phyloP scores from a whole-genome alignment of 2,797 vertebrate genomes.

The Carduelis carduelis region DNA sequence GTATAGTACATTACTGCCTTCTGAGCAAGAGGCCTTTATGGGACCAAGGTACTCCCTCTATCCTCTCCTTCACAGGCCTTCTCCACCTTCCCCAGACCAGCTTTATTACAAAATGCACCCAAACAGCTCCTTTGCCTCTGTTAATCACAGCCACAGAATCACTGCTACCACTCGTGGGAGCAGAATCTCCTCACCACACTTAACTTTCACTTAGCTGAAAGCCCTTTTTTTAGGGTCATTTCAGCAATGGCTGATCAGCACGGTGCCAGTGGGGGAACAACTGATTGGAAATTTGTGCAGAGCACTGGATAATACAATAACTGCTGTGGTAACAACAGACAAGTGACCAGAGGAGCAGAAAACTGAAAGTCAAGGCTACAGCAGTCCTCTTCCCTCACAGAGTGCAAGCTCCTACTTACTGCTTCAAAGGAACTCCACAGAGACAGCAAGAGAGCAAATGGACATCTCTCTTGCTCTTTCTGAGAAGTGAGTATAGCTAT shows the following conservation, averaged over 20 bases:
- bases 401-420: neutral
- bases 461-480: neutral
- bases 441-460: neutral
- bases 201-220: neutral
- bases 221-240: neutral
- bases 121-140: neutral
- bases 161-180: neutral
- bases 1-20: neutral
- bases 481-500: neutral
- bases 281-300: neutral
- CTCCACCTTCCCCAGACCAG: neutral
- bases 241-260: neutral
- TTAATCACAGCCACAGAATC: neutral
- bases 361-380: neutral
- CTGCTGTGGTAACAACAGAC: neutral
- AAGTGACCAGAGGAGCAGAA: neutral
- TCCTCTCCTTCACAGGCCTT: neutral
- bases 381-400: neutral
- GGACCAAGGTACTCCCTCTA: neutral
- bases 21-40: neutral
- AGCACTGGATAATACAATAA: neutral
- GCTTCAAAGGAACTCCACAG: neutral
- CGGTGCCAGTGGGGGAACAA: neutral
- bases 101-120: neutral
- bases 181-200: neutral